phyloP scores from a whole-genome alignment of 2,888 invertebrate genomes.

The Parasteatoda lunata region DNA sequence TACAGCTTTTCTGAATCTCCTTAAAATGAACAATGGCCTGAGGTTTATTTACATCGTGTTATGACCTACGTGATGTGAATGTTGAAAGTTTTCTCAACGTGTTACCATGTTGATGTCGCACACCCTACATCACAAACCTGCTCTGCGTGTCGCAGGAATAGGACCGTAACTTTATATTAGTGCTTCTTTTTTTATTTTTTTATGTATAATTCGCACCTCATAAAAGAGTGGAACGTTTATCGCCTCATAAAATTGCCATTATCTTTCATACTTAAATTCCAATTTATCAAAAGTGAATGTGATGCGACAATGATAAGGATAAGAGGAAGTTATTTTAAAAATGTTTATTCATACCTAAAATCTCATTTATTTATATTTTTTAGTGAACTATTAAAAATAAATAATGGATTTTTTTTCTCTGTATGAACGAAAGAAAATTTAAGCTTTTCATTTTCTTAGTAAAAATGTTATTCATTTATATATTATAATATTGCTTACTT shows the following conservation, averaged over 20 bases:
- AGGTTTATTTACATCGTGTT: neutral
- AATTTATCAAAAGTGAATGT: conserved; percentile 16
- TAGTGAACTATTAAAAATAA: neutral
- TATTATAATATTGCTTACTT: no score
- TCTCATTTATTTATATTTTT: neutral
- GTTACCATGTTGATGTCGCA: conserved; percentile 10
- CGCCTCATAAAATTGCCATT: neutral
- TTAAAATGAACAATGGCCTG: conserved; percentile 17
- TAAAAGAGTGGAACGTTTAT: conserved; percentile 10
- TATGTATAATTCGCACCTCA: conserved; percentile 20
- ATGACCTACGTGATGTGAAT: neutral
- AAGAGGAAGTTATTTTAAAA: neutral
- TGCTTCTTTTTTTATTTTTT: conserved; percentile 15
- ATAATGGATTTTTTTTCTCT: neutral
- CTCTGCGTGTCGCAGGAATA: neutral
- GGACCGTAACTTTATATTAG: neutral
- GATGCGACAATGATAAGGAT: no score
- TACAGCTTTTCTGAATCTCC: conserved; percentile 8
- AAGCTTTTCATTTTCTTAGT: no score
- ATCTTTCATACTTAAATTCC: neutral
- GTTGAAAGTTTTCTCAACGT: neutral
- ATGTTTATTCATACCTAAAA: neutral
- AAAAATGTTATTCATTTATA: no score
- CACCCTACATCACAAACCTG: conserved; percentile 14
- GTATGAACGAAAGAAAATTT: neutral